Evolutionary conservation across 2,797 vertebrate species (phyloP).

Genomic region (Dermochelys coriacea): DNA sequence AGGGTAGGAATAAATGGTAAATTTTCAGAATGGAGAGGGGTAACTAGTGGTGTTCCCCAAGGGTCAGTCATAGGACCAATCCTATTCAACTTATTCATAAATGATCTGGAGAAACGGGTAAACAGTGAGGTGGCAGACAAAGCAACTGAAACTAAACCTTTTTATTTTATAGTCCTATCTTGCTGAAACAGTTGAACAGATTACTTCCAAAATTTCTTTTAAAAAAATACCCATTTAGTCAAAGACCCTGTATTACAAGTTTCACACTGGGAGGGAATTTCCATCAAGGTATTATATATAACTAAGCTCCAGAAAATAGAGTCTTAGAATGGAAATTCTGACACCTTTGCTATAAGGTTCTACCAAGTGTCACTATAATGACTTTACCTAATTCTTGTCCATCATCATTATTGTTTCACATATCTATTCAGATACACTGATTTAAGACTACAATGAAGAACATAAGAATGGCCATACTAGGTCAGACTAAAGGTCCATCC

Average conservation of each 20-base stretch:
- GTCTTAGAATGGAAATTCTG: constrained; percentile 17
- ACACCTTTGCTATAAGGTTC: not conserved
- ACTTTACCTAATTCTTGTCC: not conserved
- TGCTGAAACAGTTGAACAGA: not conserved
- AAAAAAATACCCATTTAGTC: not conserved
- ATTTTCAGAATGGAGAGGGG: too few relatives aligned
- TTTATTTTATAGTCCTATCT: constrained; percentile 39
- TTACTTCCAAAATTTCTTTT: not conserved
- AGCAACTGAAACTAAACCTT: constrained; percentile 1
- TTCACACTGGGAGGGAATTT: not conserved
- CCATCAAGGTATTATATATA: not conserved
- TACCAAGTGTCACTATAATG: not conserved
- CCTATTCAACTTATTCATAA: too few relatives aligned
- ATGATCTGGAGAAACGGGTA: too few relatives aligned
- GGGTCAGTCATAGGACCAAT: too few relatives aligned
- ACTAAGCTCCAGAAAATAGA: constrained; percentile 7
- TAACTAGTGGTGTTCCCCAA: too few relatives aligned
- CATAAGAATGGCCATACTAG: too few relatives aligned
- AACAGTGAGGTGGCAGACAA: not conserved
- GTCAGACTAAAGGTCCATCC: too few relatives aligned
- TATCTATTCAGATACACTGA: constrained; percentile 3
- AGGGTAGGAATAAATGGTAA: too few relatives aligned
- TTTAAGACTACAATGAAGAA: constrained; percentile 35
- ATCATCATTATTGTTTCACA: not conserved
- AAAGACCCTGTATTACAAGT: not conserved